Evolutionary conservation across 2,113 vertebrate genomes (phyloP).

Genomic region (Elgaria multicarinata): DNA sequence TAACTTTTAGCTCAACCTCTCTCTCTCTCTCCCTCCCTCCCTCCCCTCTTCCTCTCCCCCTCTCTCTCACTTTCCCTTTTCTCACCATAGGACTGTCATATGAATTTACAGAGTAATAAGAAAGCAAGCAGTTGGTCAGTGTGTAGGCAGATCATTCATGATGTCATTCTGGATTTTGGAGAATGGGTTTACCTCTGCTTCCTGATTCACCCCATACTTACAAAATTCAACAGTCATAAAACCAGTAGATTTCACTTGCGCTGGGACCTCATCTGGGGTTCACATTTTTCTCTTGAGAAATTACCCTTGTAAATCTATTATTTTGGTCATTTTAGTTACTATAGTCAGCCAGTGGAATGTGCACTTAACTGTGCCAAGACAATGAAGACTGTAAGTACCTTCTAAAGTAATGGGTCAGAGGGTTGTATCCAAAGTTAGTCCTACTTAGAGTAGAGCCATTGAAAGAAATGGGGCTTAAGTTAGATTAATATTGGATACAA

Average conservation of each 20-base stretch:
- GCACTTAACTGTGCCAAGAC: conserved; percentile 17
- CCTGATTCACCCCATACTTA: not conserved
- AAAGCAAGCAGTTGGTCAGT: not conserved
- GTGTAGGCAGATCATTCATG: not conserved
- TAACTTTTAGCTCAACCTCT: conserved; percentile 36
- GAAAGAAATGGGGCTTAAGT: too few relatives aligned
- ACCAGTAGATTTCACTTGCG: not conserved
- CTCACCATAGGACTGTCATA: conserved; percentile 14
- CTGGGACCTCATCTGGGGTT: not conserved
- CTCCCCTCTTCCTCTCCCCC: too few relatives aligned
- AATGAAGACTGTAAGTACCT: not conserved
- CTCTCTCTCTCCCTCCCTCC: conserved; percentile 40
- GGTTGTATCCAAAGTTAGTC: too few relatives aligned
- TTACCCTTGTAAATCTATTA: conserved; percentile 43
- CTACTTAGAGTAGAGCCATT: too few relatives aligned
- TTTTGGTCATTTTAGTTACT: conserved; percentile 32
- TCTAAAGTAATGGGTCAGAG: not conserved
- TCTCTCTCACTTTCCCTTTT: conserved; percentile 2
- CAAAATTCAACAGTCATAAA: not conserved
- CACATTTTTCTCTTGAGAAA: not conserved
- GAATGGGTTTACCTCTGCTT: not conserved
- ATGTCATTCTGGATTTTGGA: not conserved
- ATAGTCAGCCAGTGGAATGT: conserved; percentile 36
- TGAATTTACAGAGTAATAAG: not conserved
- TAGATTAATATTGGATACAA: too few relatives aligned